Percentiles rank a stretch among this genome's conserved stretches.
These are phyloP conservation scores for Cheilosia vernalis DNA, from an alignment of 2,888 invertebrate genomes.

Conservation along the genomic window DNA sequence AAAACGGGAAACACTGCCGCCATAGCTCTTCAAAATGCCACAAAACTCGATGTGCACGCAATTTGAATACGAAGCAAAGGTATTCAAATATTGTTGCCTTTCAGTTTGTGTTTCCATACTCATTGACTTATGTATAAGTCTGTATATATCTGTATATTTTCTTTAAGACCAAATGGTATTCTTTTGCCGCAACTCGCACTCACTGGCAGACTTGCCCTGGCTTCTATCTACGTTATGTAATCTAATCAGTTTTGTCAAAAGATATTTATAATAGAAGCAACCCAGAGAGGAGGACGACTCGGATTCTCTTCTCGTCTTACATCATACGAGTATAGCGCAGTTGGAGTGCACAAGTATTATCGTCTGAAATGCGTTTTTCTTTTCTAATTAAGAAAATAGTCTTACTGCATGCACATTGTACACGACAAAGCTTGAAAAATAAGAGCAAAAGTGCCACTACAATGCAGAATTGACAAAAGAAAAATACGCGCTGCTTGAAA, in stretches of 20 bases:
- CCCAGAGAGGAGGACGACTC: slow-evolving; percentile 32
- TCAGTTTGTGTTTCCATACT: not conserved
- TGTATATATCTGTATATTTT: slow-evolving; percentile 24
- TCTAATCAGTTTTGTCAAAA: slow-evolving; percentile 68
- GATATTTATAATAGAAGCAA: slow-evolving; percentile 48
- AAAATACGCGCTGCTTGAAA: not conserved
- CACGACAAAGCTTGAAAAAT: not conserved
- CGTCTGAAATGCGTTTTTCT: slow-evolving; percentile 20
- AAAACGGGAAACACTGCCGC: slow-evolving; percentile 24
- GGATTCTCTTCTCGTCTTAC: slow-evolving; percentile 43
- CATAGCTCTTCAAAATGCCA: slow-evolving; percentile 38
- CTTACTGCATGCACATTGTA: not conserved
- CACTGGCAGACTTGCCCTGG: slow-evolving; percentile 24
- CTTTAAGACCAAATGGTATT: slow-evolving; percentile 23
- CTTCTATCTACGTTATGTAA: slow-evolving; percentile 70
- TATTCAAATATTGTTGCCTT: slow-evolving; percentile 45
- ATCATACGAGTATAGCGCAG: not conserved
- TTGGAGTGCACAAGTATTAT: slow-evolving; percentile 13
- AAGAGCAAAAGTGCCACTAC: slow-evolving; percentile 2
- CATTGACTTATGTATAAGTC: not conserved
- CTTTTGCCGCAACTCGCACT: slow-evolving; percentile 21
- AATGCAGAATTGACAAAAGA: not conserved
- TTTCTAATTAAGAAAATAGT: not conserved
- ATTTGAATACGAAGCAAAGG: slow-evolving; percentile 61
- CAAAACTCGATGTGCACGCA: slow-evolving; percentile 58